A percentile compares a stretch with the other conserved stretches of the same genome.
Evolutionary conservation across 2,113 vertebrate genomes (phyloP).

Genomic region (Eulemur macaco): DNA sequence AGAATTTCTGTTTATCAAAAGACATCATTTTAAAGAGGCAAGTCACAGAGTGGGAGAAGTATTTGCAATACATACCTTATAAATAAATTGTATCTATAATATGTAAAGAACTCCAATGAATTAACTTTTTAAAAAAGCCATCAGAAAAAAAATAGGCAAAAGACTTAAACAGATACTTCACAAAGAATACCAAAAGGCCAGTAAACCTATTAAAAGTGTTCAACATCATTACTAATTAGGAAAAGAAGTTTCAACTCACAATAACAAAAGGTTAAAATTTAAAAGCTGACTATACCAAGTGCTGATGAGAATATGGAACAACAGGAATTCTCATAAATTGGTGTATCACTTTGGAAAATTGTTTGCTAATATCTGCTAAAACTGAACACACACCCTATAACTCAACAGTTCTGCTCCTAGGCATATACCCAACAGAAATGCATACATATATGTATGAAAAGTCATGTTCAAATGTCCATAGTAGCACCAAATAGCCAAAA

Average conservation of each 20-base stretch:
- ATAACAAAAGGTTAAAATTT: background rate
- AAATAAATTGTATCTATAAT: background rate
- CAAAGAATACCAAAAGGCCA: background rate
- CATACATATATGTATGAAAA: background rate
- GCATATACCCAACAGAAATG: background rate
- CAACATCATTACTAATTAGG: background rate
- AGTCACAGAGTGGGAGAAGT: background rate
- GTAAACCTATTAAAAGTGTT: background rate
- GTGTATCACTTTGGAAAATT: background rate
- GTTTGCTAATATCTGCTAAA: background rate
- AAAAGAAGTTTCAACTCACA: background rate
- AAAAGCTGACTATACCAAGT: background rate
- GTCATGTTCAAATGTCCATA: background rate
- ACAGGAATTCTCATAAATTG: background rate
- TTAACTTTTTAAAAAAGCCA: slow-evolving; percentile 32
- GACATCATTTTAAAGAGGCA: background rate
- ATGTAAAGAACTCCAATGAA: background rate
- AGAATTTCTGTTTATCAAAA: slow-evolving; percentile 23
- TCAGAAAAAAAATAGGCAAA: background rate
- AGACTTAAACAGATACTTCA: background rate
- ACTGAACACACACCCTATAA: background rate
- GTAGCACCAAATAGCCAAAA: background rate
- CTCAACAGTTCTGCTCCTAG: background rate
- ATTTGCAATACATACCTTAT: background rate
- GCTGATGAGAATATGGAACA: background rate